Base-by-base conservation (phyloP, 1,140 invertebrate species). In the Heliconius congener region DNA sequence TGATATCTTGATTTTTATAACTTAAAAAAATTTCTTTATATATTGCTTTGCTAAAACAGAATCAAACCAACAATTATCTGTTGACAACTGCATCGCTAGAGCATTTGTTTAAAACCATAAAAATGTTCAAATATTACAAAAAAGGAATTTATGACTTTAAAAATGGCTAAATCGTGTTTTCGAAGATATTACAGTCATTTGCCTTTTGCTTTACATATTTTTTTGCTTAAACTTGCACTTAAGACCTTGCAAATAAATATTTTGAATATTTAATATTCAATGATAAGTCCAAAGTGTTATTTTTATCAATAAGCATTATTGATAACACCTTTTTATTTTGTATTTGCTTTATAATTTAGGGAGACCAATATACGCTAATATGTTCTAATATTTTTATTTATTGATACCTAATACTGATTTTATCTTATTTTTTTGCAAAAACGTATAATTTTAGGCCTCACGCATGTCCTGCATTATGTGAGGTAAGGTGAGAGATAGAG, bases 291-390 rank as follows among this genome's bases (percentile, higher is more conserved):
- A 66, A 66, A 66, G 57, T 66, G 60, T 66, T 66, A 57, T 57
- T 11, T 23, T 66, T 66, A 66, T 66, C 60, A 66, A 27, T 66
- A 66, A 27, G 60, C 60, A 27, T 66, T 66, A 66, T 73, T n/a
- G 71, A 46, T 6, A 50, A 39, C 16, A 73, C 34, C 18, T 18
- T 52, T 6, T 52, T 19, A 73, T n/a, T 39, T 73, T 73, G 42
- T 30, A 30, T 66, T 30, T 66, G 27, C 4, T n/a, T 66, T 30
- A 8, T 13, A 9, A 27, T 27, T 66, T 27, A n/a, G 0, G n/a
- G 8, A 23, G 8, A 50, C 18, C 18, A 52, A 18, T 18, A 52
- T 19, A 52, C 4, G 50, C 16, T 52, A 52, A 52, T 57, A 23
- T 23, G 19, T n/a, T 57, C 8, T 23, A 23, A 57, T n/a, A 2